These are phyloP conservation scores for Drosophila leonis DNA, from an alignment of 2,888 invertebrate species.

Conservation along the genomic window DNA sequence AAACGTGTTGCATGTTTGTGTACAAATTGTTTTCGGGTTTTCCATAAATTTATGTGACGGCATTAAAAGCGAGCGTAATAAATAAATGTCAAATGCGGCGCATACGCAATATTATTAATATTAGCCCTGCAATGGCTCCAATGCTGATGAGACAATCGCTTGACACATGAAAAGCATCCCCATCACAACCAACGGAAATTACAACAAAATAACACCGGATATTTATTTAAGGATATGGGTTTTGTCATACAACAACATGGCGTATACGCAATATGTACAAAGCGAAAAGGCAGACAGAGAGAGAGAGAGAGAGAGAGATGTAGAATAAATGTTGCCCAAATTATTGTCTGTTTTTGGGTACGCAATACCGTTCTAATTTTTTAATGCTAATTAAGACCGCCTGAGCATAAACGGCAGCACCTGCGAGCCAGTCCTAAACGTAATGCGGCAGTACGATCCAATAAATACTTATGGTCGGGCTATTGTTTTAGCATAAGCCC, in stretches of 20 bases:
- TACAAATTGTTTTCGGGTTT: slow-evolving; percentile 64
- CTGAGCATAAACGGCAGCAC: slow-evolving; percentile 55
- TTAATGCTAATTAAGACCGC: slow-evolving; percentile 63
- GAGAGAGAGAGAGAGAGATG: background rate
- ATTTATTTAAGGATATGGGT: slow-evolving; percentile 19
- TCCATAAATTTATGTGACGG: slow-evolving; percentile 68
- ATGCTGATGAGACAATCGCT: slow-evolving; percentile 67
- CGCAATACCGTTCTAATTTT: slow-evolving; percentile 7
- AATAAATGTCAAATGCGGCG: slow-evolving; percentile 67
- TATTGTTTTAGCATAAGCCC: slow-evolving; percentile 65
- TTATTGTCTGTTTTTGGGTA: background rate
- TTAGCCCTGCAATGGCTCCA: slow-evolving; percentile 31
- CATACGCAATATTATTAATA: slow-evolving; percentile 68
- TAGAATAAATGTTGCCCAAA: background rate
- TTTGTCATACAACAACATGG: slow-evolving; percentile 5
- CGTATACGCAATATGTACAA: slow-evolving; percentile 31
- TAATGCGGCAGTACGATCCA: slow-evolving; percentile 36
- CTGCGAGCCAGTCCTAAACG: slow-evolving; percentile 20
- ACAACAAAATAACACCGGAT: slow-evolving; percentile 53
- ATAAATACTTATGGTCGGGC: slow-evolving; percentile 56
- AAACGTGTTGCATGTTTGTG: slow-evolving; percentile 66
- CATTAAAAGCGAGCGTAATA: slow-evolving; percentile 63
- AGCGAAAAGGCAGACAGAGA: background rate
- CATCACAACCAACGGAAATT: slow-evolving; percentile 46
- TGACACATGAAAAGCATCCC: slow-evolving; percentile 58